These are phyloP conservation scores for Peromyscus melanophrys DNA, from an alignment of 2,797 vertebrate genomes.

Conservation along the genomic window DNA sequence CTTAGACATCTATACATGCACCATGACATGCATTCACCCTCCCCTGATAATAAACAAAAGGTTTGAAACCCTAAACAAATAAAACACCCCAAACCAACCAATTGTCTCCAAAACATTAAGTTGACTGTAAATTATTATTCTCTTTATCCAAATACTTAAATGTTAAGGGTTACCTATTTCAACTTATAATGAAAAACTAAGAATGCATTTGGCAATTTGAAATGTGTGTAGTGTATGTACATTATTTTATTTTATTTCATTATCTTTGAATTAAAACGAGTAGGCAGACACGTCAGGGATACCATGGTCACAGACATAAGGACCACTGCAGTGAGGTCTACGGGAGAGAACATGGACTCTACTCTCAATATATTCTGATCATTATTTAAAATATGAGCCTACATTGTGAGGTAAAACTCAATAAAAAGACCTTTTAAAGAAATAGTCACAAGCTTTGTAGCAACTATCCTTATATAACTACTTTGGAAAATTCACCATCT, in stretches of 20 bases:
- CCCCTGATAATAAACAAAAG: not conserved
- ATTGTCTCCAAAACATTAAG: not conserved
- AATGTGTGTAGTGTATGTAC: not conserved
- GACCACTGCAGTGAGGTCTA: not conserved
- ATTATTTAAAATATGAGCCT: slow-evolving; percentile 2
- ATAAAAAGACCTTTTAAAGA: slow-evolving; percentile 21
- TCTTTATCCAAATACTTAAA: not conserved
- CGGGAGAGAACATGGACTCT: not conserved
- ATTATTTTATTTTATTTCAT: not conserved
- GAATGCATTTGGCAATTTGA: not conserved
- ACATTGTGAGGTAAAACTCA: slow-evolving; percentile 46
- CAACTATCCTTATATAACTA: not conserved
- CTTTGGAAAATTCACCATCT: slow-evolving; percentile 16
- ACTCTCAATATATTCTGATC: not conserved
- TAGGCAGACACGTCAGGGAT: not conserved
- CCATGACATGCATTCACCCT: no score
- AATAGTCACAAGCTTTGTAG: slow-evolving; percentile 27
- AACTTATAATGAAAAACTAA: not conserved
- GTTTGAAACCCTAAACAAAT: not conserved
- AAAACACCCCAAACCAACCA: not conserved
- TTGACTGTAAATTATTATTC: slow-evolving; percentile 31
- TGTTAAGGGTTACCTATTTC: not conserved
- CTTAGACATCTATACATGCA: no score
- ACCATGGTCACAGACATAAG: not conserved
- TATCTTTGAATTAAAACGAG: not conserved